Evolutionary conservation across 23 tunicate genomes (phyloP).

Genomic region (Corella eumyota): DNA sequence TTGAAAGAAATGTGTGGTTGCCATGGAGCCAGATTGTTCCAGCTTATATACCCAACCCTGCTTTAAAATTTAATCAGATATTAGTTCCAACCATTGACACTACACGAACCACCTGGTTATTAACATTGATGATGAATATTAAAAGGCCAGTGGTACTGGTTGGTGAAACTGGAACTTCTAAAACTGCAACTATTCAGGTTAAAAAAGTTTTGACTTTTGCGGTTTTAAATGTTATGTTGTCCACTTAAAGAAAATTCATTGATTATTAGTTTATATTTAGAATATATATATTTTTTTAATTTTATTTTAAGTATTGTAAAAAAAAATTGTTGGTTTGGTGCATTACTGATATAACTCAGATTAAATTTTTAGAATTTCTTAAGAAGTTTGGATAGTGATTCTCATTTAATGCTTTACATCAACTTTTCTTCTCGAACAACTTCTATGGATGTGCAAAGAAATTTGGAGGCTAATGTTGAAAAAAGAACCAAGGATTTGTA

Average conservation of each 20-base stretch:
- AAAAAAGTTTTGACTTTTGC: not conserved
- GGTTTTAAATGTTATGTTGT: not conserved
- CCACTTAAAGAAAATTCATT: not conserved
- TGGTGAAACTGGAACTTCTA: conserved; percentile 99
- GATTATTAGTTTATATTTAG: not conserved
- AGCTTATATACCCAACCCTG: conserved; percentile 76
- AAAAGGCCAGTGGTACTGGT: conserved; percentile 95
- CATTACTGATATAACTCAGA: not conserved
- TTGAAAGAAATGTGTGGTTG: conserved; percentile 45
- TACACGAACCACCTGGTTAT: conserved; percentile 94
- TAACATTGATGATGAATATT: conserved; percentile 46
- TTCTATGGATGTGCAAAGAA: conserved; percentile 99
- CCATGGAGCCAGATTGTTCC: conserved; percentile 98
- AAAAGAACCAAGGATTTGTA: conserved; percentile 95
- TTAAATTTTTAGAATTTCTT: conserved; percentile 43
- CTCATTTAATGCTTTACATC: conserved; percentile 89
- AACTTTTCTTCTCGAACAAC: conserved; percentile 98
- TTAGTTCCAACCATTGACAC: conserved; percentile 98
- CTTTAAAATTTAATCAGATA: conserved; percentile 88
- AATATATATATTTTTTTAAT: not conserved
- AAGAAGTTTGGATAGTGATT: conserved; percentile 64
- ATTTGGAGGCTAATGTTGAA: conserved; percentile 97
- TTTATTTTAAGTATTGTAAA: not conserved
- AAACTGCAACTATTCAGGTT: conserved; percentile 98
- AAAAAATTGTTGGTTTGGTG: not conserved